A percentile compares a stretch with the other conserved stretches of the same genome.
Evolutionary conservation across 2,888 invertebrate species (phyloP).

Genomic region (Saturnia japonica): DNA sequence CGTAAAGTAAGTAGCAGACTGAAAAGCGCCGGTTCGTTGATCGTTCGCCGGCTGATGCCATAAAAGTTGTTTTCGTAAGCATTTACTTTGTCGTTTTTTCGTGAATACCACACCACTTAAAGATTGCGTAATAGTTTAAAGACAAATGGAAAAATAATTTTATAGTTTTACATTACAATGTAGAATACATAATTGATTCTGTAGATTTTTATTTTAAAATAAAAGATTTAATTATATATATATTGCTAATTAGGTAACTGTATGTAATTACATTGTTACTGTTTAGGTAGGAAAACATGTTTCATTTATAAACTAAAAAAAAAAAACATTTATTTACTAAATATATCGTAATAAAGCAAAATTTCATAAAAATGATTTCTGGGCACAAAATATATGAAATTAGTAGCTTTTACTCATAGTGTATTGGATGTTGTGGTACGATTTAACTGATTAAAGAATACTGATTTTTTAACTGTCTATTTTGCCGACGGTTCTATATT

Average conservation of each 20-base stretch:
- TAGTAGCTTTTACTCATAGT: not conserved
- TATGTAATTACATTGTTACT: not conserved
- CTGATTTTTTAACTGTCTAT: not conserved
- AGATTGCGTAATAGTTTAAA: constrained; percentile 57
- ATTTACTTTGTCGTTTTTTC: constrained; percentile 42
- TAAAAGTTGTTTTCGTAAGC: constrained; percentile 62
- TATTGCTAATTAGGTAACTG: not conserved
- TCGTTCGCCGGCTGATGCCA: constrained; percentile 55
- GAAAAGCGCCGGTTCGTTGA: constrained; percentile 50
- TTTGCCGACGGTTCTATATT: not conserved
- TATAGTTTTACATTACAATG: not conserved
- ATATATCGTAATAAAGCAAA: not conserved
- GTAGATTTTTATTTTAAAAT: not conserved
- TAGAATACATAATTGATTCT: not conserved
- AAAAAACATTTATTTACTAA: not conserved
- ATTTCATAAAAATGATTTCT: not conserved
- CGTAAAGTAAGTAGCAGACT: constrained; percentile 66
- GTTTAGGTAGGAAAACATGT: not conserved
- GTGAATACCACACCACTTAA: constrained; percentile 33
- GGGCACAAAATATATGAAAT: not conserved
- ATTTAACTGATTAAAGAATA: not conserved
- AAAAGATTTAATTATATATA: not conserved
- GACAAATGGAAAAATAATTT: not conserved
- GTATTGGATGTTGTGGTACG: not conserved
- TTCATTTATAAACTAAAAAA: not conserved